These are phyloP conservation scores for Pipa parva DNA, from an alignment of 2,113 vertebrate genomes.

Conservation along the genomic window DNA sequence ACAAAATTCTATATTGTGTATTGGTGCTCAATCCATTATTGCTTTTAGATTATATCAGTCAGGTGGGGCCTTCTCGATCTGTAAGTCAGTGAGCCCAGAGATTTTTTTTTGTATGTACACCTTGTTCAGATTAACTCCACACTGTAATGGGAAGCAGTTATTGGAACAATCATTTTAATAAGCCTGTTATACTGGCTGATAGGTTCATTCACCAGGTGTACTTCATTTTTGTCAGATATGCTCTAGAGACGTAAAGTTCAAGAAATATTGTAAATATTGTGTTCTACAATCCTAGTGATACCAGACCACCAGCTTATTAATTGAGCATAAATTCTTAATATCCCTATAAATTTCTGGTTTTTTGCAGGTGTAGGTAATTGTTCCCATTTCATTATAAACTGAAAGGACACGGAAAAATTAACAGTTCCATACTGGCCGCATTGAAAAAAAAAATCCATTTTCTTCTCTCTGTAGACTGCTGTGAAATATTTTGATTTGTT, in stretches of 20 bases:
- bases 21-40: conserved; percentile 11
- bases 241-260: background rate
- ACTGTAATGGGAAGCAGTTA: background rate
- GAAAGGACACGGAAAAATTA: conserved; percentile 51
- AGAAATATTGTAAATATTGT: background rate
- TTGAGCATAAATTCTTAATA: conserved; percentile 32
- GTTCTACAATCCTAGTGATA: background rate
- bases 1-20: background rate
- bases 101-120: background rate
- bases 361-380: conserved; percentile 38
- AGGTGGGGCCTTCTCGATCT: background rate
- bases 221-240: conserved; percentile 4
- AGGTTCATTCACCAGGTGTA: background rate
- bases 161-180: background rate
- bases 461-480: background rate
- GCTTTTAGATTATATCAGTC: conserved; percentile 3
- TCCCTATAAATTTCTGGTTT: conserved; percentile 33
- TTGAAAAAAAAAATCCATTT: background rate
- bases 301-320: conserved; percentile 38
- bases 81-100: background rate
- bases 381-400: conserved; percentile 38
- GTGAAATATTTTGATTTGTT: background rate
- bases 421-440: conserved; percentile 35
- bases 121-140: background rate
- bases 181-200: conserved; percentile 5